Conservation (phyloP, 1,140 invertebrate genomes). For the Drosophila kepulauana region DNA sequence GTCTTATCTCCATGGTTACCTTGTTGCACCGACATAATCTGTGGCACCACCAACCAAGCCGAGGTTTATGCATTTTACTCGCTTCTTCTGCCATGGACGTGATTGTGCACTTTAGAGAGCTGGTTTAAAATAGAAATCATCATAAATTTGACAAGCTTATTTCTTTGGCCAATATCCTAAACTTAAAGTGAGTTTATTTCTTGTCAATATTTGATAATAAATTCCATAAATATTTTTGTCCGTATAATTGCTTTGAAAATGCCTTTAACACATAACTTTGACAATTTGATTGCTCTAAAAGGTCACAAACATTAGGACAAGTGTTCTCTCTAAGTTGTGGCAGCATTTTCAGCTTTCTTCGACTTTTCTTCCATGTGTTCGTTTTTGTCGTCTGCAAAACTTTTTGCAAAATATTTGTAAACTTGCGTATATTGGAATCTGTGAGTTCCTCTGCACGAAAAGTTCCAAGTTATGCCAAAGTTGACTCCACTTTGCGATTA, state of each 20-base stretch:
- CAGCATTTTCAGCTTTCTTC: not conserved
- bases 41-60: not conserved
- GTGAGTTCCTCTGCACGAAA: conserved; percentile 24
- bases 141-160: not conserved
- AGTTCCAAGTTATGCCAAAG: conserved; percentile 61
- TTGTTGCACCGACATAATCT: not conserved
- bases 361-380: conserved; percentile 1
- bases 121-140: not conserved
- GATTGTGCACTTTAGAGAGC: conserved; percentile 12
- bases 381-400: conserved; percentile 27
- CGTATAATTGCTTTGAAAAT: conserved; percentile 6
- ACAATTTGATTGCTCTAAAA: conserved; percentile 6
- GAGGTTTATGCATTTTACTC: not conserved
- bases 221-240: conserved; percentile 2
- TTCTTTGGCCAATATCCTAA: no score
- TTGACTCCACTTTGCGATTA: conserved; percentile 43
- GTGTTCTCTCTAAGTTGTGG: not conserved
- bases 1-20: conserved; percentile 2
- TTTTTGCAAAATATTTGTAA: conserved; percentile 62
- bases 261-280: conserved; percentile 8
- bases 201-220: not conserved
- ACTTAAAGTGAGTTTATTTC: not conserved
- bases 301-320: conserved; percentile 35
- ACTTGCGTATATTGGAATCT: conserved; percentile 55
- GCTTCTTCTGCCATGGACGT: conserved; percentile 1